Evolutionary conservation across 2,888 invertebrate species (phyloP).

Genomic region (Volucella bombylans): DNA sequence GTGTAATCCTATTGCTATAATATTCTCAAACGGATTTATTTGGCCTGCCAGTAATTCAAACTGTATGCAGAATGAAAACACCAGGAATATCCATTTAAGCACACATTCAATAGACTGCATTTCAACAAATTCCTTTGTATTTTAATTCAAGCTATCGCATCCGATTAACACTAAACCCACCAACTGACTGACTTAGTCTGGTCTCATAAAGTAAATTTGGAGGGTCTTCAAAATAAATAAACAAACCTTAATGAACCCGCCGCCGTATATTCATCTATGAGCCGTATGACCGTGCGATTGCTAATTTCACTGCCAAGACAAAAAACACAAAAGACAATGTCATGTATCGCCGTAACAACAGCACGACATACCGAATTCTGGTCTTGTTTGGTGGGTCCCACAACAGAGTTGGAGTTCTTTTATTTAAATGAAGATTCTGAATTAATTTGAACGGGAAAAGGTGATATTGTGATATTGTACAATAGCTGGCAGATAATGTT

Average conservation of each 20-base stretch:
- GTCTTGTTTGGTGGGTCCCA: constrained; percentile 21
- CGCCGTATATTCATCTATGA: background rate
- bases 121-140: background rate
- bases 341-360: background rate
- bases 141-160: constrained; percentile 1
- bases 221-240: constrained; percentile 22
- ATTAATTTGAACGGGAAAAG: too few relatives aligned
- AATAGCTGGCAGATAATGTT: too few relatives aligned
- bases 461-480: too few relatives aligned
- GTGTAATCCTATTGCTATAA: constrained; percentile 57
- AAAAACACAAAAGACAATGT: constrained; percentile 23
- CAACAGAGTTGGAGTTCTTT: background rate
- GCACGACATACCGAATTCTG: constrained; percentile 22
- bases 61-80: constrained; percentile 10
- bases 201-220: constrained; percentile 20
- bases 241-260: background rate
- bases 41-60: constrained; percentile 19
- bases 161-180: constrained; percentile 35
- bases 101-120: constrained; percentile 26
- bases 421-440: too few relatives aligned
- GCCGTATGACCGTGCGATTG: constrained; percentile 31
- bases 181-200: constrained; percentile 32
- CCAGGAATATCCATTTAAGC: constrained; percentile 10
- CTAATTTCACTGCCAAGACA: constrained; percentile 48
- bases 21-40: constrained; percentile 30